Evolutionary conservation across 1,140 invertebrate genomes (phyloP).

Genomic region (Ceratosolen solmsi): DNA sequence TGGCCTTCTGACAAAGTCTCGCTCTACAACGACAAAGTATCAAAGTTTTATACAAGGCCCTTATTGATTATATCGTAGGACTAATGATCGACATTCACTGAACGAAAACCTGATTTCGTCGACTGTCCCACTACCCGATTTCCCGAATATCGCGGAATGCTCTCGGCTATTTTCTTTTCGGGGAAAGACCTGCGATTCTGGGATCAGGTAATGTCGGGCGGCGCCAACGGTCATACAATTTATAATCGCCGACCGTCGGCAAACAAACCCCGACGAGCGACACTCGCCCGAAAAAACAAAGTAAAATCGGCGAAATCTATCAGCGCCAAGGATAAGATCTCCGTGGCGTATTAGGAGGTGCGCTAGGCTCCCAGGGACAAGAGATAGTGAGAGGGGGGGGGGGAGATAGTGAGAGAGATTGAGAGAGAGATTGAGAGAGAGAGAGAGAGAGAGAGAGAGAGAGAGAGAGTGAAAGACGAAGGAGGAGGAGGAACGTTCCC

Average conservation of each 20-base stretch:
- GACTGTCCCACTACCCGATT: too few relatives aligned
- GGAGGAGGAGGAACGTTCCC: not conserved
- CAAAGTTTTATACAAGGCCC: too few relatives aligned
- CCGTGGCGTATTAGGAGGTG: too few relatives aligned
- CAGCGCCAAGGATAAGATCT: slow-evolving; percentile 31
- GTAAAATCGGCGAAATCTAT: slow-evolving; percentile 25
- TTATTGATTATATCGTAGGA: too few relatives aligned
- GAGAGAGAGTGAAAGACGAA: not conserved
- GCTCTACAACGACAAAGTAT: too few relatives aligned
- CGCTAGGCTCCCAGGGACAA: not conserved
- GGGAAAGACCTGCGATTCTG: too few relatives aligned
- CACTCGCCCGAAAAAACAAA: slow-evolving; percentile 12
- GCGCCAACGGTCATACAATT: not conserved
- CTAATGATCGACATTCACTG: too few relatives aligned
- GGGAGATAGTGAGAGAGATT: not conserved
- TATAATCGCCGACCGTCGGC: not conserved
- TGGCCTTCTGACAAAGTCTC: too few relatives aligned
- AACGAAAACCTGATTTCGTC: too few relatives aligned
- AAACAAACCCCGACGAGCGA: not conserved
- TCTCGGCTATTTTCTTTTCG: not conserved
- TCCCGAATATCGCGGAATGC: not conserved
- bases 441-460: not conserved
- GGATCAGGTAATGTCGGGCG: not conserved
- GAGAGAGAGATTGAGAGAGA: not conserved
- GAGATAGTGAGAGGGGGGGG: not conserved